These are phyloP conservation scores for Acleris holmiana DNA, from an alignment of 2,888 invertebrate species.

Conservation along the genomic window DNA sequence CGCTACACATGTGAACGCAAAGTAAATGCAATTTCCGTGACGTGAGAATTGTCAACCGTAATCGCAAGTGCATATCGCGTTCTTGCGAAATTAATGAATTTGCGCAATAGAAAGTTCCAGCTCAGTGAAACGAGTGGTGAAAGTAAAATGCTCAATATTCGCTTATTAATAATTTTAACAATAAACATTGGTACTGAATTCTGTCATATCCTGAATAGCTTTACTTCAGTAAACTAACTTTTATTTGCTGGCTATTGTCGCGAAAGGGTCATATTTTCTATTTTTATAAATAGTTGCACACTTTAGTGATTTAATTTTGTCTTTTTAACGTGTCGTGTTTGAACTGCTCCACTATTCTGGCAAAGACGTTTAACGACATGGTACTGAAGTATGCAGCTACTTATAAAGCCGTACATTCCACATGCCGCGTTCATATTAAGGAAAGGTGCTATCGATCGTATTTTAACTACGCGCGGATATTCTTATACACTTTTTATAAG, in stretches of 20 bases:
- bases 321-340: too few relatives aligned
- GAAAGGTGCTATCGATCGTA: too few relatives aligned
- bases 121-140: conserved; percentile 54
- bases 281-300: too few relatives aligned
- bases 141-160: conserved; percentile 47
- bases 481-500: too few relatives aligned
- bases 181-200: conserved; percentile 33
- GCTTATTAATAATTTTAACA: conserved; percentile 43
- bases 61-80: conserved; percentile 36
- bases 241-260: background rate
- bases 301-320: too few relatives aligned
- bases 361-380: too few relatives aligned
- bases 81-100: conserved; percentile 58
- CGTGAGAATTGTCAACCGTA: conserved; percentile 17
- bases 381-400: too few relatives aligned
- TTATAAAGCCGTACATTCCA: too few relatives aligned
- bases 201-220: conserved; percentile 15
- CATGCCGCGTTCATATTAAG: too few relatives aligned
- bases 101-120: conserved; percentile 53
- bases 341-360: too few relatives aligned
- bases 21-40: conserved; percentile 23
- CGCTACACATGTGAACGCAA: conserved; percentile 16
- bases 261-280: too few relatives aligned
- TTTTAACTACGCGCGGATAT: too few relatives aligned
- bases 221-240: background rate